Conservation (phyloP, 35 echinoderm and acorn worm genomes). For the Anneissia japonica region DNA sequence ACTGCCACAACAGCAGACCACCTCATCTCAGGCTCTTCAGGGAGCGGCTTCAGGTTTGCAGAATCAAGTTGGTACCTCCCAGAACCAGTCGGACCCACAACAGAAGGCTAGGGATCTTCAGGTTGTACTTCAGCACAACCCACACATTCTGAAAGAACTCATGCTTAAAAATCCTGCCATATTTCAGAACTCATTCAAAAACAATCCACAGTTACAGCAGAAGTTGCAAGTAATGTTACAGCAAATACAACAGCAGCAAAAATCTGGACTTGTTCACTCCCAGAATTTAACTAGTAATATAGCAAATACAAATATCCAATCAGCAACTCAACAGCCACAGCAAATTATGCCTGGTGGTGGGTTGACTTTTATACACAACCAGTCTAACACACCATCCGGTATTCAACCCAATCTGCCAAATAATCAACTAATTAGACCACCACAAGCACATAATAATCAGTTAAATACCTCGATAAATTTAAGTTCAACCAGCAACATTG, state of each 20-base stretch:
- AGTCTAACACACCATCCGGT: background rate
- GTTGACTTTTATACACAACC: background rate
- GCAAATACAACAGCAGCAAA: background rate
- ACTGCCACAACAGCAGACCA: background rate
- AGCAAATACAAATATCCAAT: no score
- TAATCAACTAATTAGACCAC: background rate
- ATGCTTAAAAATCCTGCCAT: background rate
- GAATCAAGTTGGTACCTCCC: background rate
- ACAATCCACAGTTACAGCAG: conserved; percentile 2
- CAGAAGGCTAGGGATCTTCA: background rate
- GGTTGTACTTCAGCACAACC: background rate
- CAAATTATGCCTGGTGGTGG: background rate
- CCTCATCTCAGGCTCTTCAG: background rate
- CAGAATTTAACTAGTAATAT: conserved; percentile 3
- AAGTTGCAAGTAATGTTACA: conserved; percentile 23
- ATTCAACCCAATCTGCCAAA: background rate
- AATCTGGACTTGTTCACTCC: background rate
- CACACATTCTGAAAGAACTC: background rate
- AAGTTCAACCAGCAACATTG: background rate
- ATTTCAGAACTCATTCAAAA: background rate
- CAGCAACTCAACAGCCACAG: background rate
- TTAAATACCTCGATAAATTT: no score
- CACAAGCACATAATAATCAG: background rate
- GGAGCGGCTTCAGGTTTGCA: background rate
- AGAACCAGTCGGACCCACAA: background rate